These are phyloP conservation scores for Brachionus koreanus DNA, from an alignment of 1,140 invertebrate genomes.

Conservation along the genomic window DNA sequence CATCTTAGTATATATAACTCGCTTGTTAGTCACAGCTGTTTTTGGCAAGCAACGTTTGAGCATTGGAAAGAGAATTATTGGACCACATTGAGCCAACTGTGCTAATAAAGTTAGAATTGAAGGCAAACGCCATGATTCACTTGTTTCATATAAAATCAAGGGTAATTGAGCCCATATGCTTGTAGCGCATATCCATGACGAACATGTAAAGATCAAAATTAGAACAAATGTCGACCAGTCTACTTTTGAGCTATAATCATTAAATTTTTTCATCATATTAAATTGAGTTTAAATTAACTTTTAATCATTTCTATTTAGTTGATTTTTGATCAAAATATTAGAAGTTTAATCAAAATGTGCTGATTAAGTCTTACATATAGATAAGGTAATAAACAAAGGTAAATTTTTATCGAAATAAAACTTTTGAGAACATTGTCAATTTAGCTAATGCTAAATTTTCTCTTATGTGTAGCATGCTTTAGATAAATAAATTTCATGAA, in stretches of 20 bases:
- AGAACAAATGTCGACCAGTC: conserved; percentile 23
- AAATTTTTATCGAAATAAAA: not conserved
- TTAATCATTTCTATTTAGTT: not conserved
- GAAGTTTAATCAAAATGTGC: not conserved
- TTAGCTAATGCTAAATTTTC: not conserved
- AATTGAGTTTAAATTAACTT: not conserved
- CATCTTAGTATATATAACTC: not conserved
- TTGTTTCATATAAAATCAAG: conserved; percentile 20
- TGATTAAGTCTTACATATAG: not conserved
- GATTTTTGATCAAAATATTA: not conserved
- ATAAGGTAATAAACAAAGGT: not conserved
- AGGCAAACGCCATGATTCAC: conserved; percentile 71
- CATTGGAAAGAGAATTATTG: conserved; percentile 59
- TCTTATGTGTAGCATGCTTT: not conserved
- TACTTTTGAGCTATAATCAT: conserved; percentile 14
- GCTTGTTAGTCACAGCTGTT: not conserved
- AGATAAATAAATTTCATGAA: not conserved
- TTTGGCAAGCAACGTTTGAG: not conserved
- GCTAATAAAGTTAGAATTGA: conserved; percentile 76
- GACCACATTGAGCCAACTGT: conserved; percentile 78
- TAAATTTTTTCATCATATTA: not conserved
- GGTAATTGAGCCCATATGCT: conserved; percentile 18
- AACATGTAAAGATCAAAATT: not conserved
- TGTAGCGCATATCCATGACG: not conserved
- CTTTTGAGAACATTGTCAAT: not conserved